phyloP scores from a whole-genome alignment of 2,797 vertebrate species.

The Lepidocolaptes lacrymiger region DNA sequence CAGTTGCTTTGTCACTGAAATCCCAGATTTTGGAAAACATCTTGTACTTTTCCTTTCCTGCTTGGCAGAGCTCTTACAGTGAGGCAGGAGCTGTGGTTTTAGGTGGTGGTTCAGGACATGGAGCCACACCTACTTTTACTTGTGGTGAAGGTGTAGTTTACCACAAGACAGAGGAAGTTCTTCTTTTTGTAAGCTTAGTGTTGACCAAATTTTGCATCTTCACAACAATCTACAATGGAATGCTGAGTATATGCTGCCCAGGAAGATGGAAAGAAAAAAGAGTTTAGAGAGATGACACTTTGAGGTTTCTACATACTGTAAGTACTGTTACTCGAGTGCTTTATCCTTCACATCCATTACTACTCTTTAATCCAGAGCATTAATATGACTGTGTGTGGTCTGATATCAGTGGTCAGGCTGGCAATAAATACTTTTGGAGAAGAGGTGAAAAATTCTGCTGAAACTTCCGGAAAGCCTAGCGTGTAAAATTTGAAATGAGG shows the following conservation, averaged over 20 bases:
- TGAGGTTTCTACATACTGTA: not conserved
- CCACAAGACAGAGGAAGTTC: rapidly evolving
- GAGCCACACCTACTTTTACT: not conserved
- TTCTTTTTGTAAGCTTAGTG: not conserved
- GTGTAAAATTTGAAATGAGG: not conserved
- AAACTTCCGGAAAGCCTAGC: not conserved
- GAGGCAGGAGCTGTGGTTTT: not conserved
- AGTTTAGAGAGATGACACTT: rapidly evolving
- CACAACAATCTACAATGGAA: not conserved
- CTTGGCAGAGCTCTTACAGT: not conserved
- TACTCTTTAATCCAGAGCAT: not conserved
- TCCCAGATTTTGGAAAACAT: not conserved
- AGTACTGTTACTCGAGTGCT: not conserved
- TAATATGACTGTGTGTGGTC: not conserved
- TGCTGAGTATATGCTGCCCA: not conserved
- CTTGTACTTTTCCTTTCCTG: not conserved
- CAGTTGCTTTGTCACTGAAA: not conserved
- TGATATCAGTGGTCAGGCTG: not conserved
- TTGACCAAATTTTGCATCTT: not conserved
- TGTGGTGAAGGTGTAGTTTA: not conserved
- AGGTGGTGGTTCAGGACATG: not conserved
- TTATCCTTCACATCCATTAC: not conserved
- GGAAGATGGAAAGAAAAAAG: not conserved
- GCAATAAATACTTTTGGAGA: not conserved
- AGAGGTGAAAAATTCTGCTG: not conserved